phyloP scores from a whole-genome alignment of 2,888 invertebrate genomes.

The Hypselothyrea guttata region DNA sequence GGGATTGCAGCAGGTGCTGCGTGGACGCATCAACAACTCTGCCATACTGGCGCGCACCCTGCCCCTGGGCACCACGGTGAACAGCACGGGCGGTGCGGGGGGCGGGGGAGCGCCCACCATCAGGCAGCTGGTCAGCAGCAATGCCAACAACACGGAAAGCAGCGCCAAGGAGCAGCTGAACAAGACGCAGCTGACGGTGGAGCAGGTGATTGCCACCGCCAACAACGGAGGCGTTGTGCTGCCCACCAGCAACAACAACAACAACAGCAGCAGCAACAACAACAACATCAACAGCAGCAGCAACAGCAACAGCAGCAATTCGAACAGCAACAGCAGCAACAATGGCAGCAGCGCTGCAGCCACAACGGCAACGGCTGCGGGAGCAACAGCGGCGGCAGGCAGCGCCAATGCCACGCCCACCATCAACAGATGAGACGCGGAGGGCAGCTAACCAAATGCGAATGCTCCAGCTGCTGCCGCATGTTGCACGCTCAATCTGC shows the following conservation, averaged over 20 bases:
- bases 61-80: slow-evolving; percentile 72
- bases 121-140: slow-evolving; percentile 62
- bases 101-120: slow-evolving; percentile 47
- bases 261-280: slow-evolving; percentile 25
- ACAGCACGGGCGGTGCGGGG: slow-evolving; percentile 53
- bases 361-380: slow-evolving; percentile 20
- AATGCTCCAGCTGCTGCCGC: slow-evolving; percentile 24
- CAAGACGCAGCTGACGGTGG: slow-evolving; percentile 60
- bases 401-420: slow-evolving; percentile 68
- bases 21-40: slow-evolving; percentile 78
- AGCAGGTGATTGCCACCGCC: slow-evolving; percentile 66
- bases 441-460: slow-evolving; percentile 79
- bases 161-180: no score
- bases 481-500: slow-evolving; percentile 51
- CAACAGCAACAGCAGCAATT: slow-evolving; percentile 11
- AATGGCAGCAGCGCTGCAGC: slow-evolving; percentile 24
- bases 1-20: slow-evolving; percentile 76
- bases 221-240: slow-evolving; percentile 64
- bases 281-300: slow-evolving; percentile 26
- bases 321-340: slow-evolving; percentile 24
- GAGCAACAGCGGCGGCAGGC: slow-evolving; percentile 32
- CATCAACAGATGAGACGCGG: slow-evolving; percentile 83
- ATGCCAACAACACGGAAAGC: slow-evolving; percentile 64
- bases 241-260: slow-evolving; percentile 50
- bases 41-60: slow-evolving; percentile 77